Base-by-base conservation (phyloP, 1,140 invertebrate genomes). In the Probaryconus sp. region DNA sequence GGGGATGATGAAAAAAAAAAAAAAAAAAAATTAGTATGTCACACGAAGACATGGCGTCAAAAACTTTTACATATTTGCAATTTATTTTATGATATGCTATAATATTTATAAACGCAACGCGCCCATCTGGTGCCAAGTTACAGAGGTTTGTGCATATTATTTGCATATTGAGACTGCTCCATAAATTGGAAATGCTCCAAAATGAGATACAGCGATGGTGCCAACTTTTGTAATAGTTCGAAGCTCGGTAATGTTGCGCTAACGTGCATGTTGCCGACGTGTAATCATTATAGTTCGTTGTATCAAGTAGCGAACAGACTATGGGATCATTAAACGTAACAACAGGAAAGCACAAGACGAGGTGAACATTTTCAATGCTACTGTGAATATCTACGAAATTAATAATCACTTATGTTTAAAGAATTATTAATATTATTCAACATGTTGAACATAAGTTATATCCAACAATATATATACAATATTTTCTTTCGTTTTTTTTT, bases 101-200 rank as follows among this genome's bases (percentile, higher is more conserved):
- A 58, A 75, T 69, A 75, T 68, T 69, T 69, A 69, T 58, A 64
- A 55, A 67, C 28, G 47, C 48, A 67, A 40, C 16, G 30, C 38
- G 17, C 20, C 37, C 18, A 33, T 2, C 64, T 17, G 42, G 18
- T 73, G 55, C 61, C 53, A 73, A 67, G 55, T 60, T 61, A 17
- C 38, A 37, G 18, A 2, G 11, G 26, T 50, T 51, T 4, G 56
- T 18, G 63, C 42, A 58, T 58, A 58, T 58, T 51, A 64, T 69
- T 74, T 74, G 64, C 71, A 74, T 74, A 64, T 74, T 69, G 64
- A 69, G 64, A 51, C 71, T 51, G 38, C 71, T 74, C 37, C 63
- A 64, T 74, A 63, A 69, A 68, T 69, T 68, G 58, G 42, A 31
- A 43, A 68, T 68, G 45, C 43, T 48, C 43, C 14, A 20, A 40